phyloP scores from a whole-genome alignment of 2,797 vertebrate species.

The Anniella stebbinsi region DNA sequence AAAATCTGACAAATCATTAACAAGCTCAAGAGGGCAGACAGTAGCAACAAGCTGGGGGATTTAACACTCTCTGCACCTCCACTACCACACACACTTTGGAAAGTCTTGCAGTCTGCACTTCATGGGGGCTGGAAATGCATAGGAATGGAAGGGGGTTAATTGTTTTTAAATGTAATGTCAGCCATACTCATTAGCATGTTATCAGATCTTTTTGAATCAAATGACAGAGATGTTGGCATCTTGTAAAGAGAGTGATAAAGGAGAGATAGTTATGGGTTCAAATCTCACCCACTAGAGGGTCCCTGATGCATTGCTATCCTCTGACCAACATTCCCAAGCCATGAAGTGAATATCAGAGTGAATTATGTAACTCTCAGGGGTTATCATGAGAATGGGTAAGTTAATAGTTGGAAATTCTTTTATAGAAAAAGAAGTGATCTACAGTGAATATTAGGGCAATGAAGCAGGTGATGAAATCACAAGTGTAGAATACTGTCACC shows the following conservation, averaged over 20 bases:
- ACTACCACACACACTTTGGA: too few species aligned
- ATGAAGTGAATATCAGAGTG: background rate
- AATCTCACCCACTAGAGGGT: background rate
- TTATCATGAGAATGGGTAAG: background rate
- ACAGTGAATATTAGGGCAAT: background rate
- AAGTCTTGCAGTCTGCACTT: background rate
- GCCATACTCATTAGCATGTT: too few species aligned
- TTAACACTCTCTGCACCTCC: background rate
- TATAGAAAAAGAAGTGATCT: background rate
- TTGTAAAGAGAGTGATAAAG: background rate
- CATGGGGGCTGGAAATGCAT: background rate
- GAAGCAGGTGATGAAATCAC: background rate
- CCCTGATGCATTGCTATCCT: background rate
- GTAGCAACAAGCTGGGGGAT: background rate
- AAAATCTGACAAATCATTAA: background rate
- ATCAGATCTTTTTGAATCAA: background rate
- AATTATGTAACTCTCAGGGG: background rate
- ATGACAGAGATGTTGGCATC: too few species aligned
- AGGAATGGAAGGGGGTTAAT: too few species aligned
- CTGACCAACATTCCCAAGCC: background rate
- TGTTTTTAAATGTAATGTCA: too few species aligned
- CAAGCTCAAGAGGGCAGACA: too few species aligned
- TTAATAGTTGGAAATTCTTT: background rate
- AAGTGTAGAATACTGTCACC: background rate
- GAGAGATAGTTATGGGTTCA: background rate